Percentiles rank a stretch among this genome's conserved stretches.
Conservation (phyloP, 2,797 vertebrate genomes). For the Manis javanica region DNA sequence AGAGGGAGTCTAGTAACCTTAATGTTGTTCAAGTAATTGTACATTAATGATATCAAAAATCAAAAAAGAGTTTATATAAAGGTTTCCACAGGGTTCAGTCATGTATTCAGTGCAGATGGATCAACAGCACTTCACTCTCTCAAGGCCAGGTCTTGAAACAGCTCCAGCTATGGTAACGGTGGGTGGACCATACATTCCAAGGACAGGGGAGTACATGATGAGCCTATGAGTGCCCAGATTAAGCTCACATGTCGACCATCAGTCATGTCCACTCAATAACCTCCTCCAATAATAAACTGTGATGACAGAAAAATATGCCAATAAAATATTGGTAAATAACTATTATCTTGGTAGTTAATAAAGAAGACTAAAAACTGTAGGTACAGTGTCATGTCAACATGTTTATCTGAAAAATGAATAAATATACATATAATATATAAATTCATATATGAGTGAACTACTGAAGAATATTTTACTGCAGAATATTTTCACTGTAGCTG, state of each 20-base stretch:
- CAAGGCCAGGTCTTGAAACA: neutral
- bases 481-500: neutral
- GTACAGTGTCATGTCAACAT: neutral
- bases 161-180: neutral
- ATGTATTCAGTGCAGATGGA: neutral
- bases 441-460: neutral
- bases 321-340: neutral
- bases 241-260: neutral
- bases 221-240: neutral
- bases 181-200: neutral
- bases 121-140: neutral
- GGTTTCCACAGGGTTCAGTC: neutral
- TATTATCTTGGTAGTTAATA: neutral
- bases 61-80: too few species aligned
- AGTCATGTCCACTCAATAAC: neutral
- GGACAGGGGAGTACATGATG: neutral
- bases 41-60: too few species aligned
- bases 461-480: neutral
- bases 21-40: too few species aligned
- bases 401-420: slow-evolving; percentile 4
- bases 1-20: too few species aligned
- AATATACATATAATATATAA: neutral
- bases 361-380: neutral
- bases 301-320: neutral
- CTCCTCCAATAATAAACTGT: neutral